Evolutionary conservation across 1,140 invertebrate genomes (phyloP), one percentile per base, ranked within the genome.

Genomic region (Portunus trituberculatus): DNA sequence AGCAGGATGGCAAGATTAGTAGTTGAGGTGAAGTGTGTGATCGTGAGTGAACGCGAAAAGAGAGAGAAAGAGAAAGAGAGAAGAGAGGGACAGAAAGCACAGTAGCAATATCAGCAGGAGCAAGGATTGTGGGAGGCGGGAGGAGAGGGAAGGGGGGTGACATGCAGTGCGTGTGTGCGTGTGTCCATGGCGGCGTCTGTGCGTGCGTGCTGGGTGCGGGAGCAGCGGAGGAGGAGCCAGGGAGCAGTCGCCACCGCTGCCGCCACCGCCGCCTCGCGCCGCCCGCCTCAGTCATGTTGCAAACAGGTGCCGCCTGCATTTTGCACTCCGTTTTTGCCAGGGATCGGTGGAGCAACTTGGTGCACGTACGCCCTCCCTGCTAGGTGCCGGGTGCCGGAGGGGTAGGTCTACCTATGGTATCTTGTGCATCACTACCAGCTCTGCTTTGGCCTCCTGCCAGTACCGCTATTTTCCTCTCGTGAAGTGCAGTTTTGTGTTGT

Each of bases 281-380:
- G 89, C 94, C 91, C 91, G 94, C 94, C 95, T 95, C 95, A 95
- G 95, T 95, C 95, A 95, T 95, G 95, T 95, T 95, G 95, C 95
- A 95, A 95, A 95, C 95, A 95, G 95, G 95, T 95, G 95, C 95
- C 95, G 95, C 95, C 67, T 93, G 95, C 95, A 95, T 95, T 95
- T 95, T 95, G 95, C 95, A 95, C 95, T 93, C 92, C 95, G 95
- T 95, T 95, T 95, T 95, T 95, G 95, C 92, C 92, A 76, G 92
- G 92, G 92, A 93, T 95, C 95, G 92, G 95, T 84, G 95, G 95
- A 93, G 67, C 92, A 59, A 31, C 92, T 91, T 95, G 92, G 95
- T 91, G 87, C 92, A 88, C 91, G 95, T 93, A 93, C 95, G 86
- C 92, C 95, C 95, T 95, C 95, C 95, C 87, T 95, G 95, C 95